These are phyloP conservation scores for Apostichopus japonicus DNA, from an alignment of 35 echinoderm and acorn worm species.

Conservation along the genomic window DNA sequence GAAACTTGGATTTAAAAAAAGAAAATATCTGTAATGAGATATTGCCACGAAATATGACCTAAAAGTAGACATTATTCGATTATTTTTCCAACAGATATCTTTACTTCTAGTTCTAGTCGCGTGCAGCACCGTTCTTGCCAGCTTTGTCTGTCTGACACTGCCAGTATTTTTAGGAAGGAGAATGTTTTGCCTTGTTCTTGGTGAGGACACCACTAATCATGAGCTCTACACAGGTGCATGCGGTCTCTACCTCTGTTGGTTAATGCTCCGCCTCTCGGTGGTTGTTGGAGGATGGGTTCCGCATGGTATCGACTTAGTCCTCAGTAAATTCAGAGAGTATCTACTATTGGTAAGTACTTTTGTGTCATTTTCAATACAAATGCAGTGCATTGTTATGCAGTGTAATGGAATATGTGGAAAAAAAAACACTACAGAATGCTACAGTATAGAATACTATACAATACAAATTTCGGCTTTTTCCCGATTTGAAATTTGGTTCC, in stretches of 20 bases:
- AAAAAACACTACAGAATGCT: no score
- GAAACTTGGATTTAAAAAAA: background rate
- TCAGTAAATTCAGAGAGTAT: conserved; percentile 82
- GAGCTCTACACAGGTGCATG: conserved; percentile 97
- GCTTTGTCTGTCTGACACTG: conserved; percentile 87
- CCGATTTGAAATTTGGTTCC: no score
- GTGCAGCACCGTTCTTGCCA: conserved; percentile 73
- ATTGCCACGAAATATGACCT: background rate
- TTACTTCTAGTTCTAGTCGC: conserved; percentile 82
- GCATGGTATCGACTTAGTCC: conserved; percentile 67
- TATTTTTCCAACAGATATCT: conserved; percentile 63
- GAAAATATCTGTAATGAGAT: background rate
- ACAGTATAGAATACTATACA: no score
- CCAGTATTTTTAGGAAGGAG: conserved; percentile 84
- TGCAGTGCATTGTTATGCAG: no score
- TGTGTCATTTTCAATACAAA: no score
- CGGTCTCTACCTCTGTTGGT: conserved; percentile 95
- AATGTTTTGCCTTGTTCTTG: conserved; percentile 84
- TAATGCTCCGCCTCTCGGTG: conserved; percentile 66
- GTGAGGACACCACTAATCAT: conserved; percentile 74
- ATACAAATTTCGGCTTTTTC: no score
- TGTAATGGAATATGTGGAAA: no score
- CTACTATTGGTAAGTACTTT: conserved; percentile 76
- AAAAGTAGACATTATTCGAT: background rate
- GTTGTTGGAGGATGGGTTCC: conserved; percentile 87